Base-by-base conservation (phyloP, 2,888 invertebrate genomes). In the Lamproptera curius region DNA sequence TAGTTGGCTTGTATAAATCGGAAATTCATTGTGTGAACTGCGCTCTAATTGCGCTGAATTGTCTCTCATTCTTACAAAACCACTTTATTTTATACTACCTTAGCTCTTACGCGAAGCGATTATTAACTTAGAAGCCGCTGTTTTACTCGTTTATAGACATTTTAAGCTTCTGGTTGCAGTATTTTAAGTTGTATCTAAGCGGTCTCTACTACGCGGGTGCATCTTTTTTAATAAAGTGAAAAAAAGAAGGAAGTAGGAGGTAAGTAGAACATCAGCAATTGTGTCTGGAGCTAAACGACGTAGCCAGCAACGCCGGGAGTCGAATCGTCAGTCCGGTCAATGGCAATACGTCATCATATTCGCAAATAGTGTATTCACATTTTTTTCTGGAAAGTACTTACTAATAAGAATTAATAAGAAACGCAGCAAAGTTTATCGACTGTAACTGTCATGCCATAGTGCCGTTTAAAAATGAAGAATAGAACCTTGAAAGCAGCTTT, bases 391-490 rank as follows among this genome's bases (percentile, higher is more conserved):
- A 80, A 79, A 75, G 70, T 58, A 76, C 71, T 71, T 74, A 76
- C 84, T 85, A 87, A 78, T 76, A 82, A 81, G 80, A 78, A 76
- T 84, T 75, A 76, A 75, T 80, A 85, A 84, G 82, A 86, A 86
- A 85, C 85, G 83, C 85, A 87, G 86, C 86, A 74, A 84, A 84
- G 75, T 83, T 83, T 77, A 83, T 85, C 80, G 83, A 83, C 83
- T 85, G 85, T 84, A 84, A 84, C 78, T 83, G 75, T 82, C 87
- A 87, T 87, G 87, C 87, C 87, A 87, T 85, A 79, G 87, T 86
- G 87, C 88, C 87, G 71, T 86, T 88, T 87, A 87, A 84, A 78
- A 85, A 84, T 87, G 85, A 76, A 76, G 81, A 85, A 81, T 72
- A 79, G 75, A 87, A 88, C 87, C 87, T 85, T 82, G 85, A 75